These are phyloP conservation scores for Spilogale gracilis DNA, from an alignment of 2,113 vertebrate genomes.

Conservation along the genomic window DNA sequence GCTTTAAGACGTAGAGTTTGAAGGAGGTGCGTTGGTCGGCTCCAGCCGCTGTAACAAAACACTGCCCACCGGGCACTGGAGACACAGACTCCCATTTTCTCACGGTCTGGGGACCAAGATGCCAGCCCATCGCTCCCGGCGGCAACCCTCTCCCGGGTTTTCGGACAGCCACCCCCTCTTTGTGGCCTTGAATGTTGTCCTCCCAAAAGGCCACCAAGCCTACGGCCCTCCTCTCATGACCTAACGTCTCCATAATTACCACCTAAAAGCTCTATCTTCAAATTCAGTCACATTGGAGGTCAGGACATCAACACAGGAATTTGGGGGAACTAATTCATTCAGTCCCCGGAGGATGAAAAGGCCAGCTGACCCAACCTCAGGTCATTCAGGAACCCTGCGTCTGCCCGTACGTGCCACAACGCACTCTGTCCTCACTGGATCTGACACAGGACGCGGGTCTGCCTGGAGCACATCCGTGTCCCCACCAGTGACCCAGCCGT, in stretches of 20 bases:
- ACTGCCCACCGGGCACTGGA: fast-evolving
- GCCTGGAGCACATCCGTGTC: not conserved
- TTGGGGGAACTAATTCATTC: not conserved
- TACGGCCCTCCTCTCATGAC: not conserved
- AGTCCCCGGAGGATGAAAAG: not conserved
- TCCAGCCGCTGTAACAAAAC: not conserved
- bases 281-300: not conserved
- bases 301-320: not conserved
- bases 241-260: not conserved
- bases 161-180: not conserved
- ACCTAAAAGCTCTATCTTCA: not conserved
- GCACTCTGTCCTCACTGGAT: not conserved
- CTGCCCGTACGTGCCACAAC: not conserved
- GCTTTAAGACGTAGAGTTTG: not conserved
- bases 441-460: not conserved
- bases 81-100: not conserved
- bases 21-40: not conserved
- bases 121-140: not conserved
- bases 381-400: not conserved
- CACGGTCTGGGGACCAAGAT: not conserved
- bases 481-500: not conserved
- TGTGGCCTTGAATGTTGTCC: fast-evolving
- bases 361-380: not conserved
- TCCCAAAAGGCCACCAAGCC: not conserved
- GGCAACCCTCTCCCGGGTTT: not conserved